phyloP scores from a whole-genome alignment of 2,888 invertebrate species.

The Cynaeus angustus region DNA sequence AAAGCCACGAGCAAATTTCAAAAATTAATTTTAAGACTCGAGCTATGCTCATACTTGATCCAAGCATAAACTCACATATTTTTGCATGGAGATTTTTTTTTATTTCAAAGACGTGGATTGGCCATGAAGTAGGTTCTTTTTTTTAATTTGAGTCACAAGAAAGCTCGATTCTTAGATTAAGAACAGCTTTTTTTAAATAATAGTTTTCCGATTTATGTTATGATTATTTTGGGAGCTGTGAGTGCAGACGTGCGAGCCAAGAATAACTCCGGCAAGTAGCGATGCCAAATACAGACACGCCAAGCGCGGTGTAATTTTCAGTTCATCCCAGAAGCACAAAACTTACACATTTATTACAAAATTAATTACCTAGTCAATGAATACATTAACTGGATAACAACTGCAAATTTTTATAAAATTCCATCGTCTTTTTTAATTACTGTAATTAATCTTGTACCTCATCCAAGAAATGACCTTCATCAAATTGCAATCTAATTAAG shows the following conservation, averaged over 20 bases:
- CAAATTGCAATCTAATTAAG: too few relatives aligned
- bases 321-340: slow-evolving; percentile 42
- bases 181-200: slow-evolving; percentile 2
- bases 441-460: not conserved
- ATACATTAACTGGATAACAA: not conserved
- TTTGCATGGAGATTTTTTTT: too few relatives aligned
- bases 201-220: slow-evolving; percentile 29
- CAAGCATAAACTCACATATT: too few relatives aligned
- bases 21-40: too few relatives aligned
- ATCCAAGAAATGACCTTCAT: too few relatives aligned
- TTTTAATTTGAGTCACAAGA: too few relatives aligned
- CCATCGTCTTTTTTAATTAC: too few relatives aligned
- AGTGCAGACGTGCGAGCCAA: slow-evolving; percentile 57
- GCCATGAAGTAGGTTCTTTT: not conserved
- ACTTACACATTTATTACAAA: slow-evolving; percentile 21
- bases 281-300: slow-evolving; percentile 65
- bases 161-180: not conserved
- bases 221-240: slow-evolving; percentile 54
- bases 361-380: not conserved
- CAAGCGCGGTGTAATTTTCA: slow-evolving; percentile 59
- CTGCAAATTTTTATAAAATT: too few relatives aligned
- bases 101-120: too few relatives aligned
- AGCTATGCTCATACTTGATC: too few relatives aligned
- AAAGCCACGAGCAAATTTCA: too few relatives aligned
- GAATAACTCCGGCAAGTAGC: slow-evolving; percentile 54